A percentile compares a stretch with the other conserved stretches of the same genome.
These are phyloP conservation scores for Champsocephalus esox DNA, from an alignment of 2,797 vertebrate species.

Conservation along the genomic window DNA sequence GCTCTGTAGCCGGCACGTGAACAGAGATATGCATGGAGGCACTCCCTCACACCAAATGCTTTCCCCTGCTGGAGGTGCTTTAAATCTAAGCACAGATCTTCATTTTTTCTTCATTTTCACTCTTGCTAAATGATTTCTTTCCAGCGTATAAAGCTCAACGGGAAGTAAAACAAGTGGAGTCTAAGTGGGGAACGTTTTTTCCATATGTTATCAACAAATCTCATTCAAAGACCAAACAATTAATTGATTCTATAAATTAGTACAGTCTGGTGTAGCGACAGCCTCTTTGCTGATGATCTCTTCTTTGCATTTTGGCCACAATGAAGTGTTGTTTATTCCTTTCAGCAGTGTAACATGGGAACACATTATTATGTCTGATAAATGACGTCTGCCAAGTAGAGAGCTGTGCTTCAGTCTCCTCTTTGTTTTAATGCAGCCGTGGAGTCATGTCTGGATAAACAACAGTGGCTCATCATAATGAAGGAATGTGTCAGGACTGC, in stretches of 20 bases:
- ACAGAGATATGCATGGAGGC: slow-evolving; percentile 36
- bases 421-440: background rate
- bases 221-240: background rate
- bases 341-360: background rate
- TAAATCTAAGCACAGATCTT: slow-evolving; percentile 26
- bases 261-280: background rate
- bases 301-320: background rate
- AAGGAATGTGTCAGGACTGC: slow-evolving; percentile 2
- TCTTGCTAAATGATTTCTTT: slow-evolving; percentile 25
- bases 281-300: background rate
- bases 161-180: slow-evolving; percentile 17
- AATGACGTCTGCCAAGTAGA: background rate
- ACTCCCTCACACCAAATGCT: slow-evolving; percentile 37
- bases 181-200: background rate
- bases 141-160: slow-evolving; percentile 14
- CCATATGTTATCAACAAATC: slow-evolving; percentile 9
- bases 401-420: background rate
- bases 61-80: slow-evolving; percentile 37
- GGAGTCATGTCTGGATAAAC: slow-evolving; percentile 20
- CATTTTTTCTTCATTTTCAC: slow-evolving; percentile 11
- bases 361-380: background rate
- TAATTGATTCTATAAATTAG: background rate
- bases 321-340: background rate
- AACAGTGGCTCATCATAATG: background rate
- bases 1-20: slow-evolving; percentile 30